These are phyloP conservation scores for Halichoeres trimaculatus DNA, from an alignment of 2,113 vertebrate genomes.

Conservation along the genomic window DNA sequence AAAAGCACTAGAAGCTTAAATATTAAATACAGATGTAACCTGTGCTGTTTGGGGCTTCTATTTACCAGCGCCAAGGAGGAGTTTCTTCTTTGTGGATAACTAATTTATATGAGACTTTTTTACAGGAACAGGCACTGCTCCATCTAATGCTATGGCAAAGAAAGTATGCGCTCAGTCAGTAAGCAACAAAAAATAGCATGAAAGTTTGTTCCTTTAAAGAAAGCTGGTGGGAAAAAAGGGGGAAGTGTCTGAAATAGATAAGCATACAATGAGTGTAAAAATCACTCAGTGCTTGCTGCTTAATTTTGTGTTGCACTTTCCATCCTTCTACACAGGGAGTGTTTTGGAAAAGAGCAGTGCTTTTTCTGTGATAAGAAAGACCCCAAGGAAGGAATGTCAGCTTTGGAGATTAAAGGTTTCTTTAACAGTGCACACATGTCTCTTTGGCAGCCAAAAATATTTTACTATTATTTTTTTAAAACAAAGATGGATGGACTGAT, in stretches of 20 bases:
- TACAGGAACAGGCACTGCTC: no score
- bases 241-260: conserved; percentile 19
- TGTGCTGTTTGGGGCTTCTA: no score
- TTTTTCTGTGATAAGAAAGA: background rate
- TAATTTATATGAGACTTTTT: background rate
- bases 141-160: no score
- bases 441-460: background rate
- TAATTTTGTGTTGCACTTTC: conserved; percentile 1
- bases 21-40: no score
- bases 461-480: background rate
- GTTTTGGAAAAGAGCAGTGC: background rate
- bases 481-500: background rate
- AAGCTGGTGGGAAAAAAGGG: conserved; percentile 3
- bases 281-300: background rate
- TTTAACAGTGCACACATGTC: background rate
- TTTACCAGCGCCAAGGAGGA: no score
- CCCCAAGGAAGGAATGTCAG: conserved; percentile 5
- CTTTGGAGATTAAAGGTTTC: conserved; percentile 1
- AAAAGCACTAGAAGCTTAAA: no score
- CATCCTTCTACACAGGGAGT: background rate
- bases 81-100: no score
- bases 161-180: no score
- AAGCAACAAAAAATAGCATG: background rate
- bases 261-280: conserved; percentile 17
- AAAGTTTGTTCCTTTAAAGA: background rate